Base-by-base conservation (phyloP, 2,113 vertebrate genomes). In the Todiramphus chloris region DNA sequence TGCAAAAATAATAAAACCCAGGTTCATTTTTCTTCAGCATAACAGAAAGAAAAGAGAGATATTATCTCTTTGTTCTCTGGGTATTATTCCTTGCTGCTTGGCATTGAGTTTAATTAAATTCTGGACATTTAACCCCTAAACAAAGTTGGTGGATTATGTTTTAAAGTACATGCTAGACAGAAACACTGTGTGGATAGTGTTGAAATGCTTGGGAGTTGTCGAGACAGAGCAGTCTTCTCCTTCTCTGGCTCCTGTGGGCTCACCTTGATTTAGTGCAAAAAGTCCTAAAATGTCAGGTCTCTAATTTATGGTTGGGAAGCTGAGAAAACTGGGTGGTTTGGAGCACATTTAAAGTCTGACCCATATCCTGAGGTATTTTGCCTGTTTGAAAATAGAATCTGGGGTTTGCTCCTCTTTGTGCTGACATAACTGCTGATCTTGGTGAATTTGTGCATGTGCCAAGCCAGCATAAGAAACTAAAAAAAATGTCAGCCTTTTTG, bases 101-200 rank as follows among this genome's bases (percentile, higher is more conserved):
- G 28, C 82, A 35, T 56, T 59, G 59, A 76, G 63, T 94, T 94
- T 94, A 94, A 95, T 96, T 85, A 80, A 93, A 92, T 90, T 91
- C 58, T 91, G 33, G 59, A 80, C 28, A 25, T 63, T 74, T 92
- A 90, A 83, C 82, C 60, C 83, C 68, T 77, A 35, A 24, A 51
- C 12, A 25, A 39, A 86, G 64, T 41, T 93, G 90, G 77, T 90
- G 67, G 50, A 74, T 91, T 87, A 44, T 30, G 9, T 87, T 88
- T 88, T 83, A 94, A 95, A 50, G 25, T 33, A 13, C 25, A 13
- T 23, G 31, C 31, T 58, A 50, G 41, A 25, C 55, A 19, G 13
- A 76, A 46, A 31, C 56, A 60, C 31, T 89, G 46, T 67, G 31
- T 16, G 9, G 25, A 35, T 30, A 46, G 17, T 66, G 28, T 68